Conservation (phyloP, 1,140 invertebrate genomes). For the Plodia interpunctella region DNA sequence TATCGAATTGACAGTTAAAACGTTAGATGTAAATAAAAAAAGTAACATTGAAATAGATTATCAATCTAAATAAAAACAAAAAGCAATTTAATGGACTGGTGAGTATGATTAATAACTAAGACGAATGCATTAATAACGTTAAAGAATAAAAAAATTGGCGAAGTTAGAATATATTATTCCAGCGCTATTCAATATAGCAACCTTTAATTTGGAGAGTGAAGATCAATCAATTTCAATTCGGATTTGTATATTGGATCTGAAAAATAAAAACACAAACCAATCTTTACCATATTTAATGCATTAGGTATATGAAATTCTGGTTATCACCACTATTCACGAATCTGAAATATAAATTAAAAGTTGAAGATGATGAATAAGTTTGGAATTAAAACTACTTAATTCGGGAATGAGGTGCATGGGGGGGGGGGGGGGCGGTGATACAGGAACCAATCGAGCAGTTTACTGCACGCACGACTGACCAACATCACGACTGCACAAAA, state of each 20-base stretch:
- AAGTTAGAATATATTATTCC: too few relatives aligned
- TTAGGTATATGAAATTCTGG: too few relatives aligned
- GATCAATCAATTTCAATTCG: slow-evolving; percentile 37
- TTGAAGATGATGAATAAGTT: not conserved
- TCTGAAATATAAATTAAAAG: not conserved
- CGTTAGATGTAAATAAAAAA: too few relatives aligned
- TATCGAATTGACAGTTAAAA: not conserved
- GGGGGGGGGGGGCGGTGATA: too few relatives aligned
- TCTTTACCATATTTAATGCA: too few relatives aligned
- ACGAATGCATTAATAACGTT: not conserved
- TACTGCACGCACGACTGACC: slow-evolving; percentile 58
- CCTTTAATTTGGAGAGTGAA: slow-evolving; percentile 22
- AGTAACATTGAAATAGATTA: too few relatives aligned
- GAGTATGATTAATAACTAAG: not conserved
- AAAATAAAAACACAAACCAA: too few relatives aligned
- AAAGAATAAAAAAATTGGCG: not conserved
- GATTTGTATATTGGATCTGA: slow-evolving; percentile 29
- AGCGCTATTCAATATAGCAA: slow-evolving; percentile 12
- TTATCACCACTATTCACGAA: too few relatives aligned
- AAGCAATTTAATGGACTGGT: not conserved
- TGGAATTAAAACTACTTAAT: slow-evolving; percentile 26
- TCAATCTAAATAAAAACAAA: slow-evolving; percentile 4
- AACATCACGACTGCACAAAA: slow-evolving; percentile 44
- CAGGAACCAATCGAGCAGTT: slow-evolving; percentile 50
- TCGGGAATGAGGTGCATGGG: slow-evolving; percentile 28